Evolutionary conservation across 2,113 vertebrate species (phyloP).

Genomic region (Notarius lentiginosus): DNA sequence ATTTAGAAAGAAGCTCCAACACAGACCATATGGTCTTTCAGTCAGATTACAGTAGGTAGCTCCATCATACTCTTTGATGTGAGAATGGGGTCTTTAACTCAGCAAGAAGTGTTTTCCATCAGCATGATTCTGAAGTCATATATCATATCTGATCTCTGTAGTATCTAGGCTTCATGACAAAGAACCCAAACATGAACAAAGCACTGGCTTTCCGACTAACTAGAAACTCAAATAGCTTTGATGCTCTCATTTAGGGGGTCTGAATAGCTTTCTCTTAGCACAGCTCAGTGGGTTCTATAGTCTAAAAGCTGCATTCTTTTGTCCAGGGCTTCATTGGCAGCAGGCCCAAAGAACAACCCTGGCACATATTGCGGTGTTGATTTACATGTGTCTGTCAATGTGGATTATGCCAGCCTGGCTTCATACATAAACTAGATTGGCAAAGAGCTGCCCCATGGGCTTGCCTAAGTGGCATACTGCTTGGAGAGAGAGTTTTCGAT

Average conservation of each 20-base stretch:
- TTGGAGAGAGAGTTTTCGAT: not conserved
- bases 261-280: constrained; percentile 29
- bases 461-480: not conserved
- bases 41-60: constrained; percentile 39
- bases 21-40: constrained; percentile 34
- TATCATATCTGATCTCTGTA: constrained; percentile 47
- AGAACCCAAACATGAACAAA: constrained; percentile 35
- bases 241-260: not conserved
- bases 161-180: constrained; percentile 39
- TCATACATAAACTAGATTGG: not conserved
- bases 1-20: constrained; percentile 36
- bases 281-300: not conserved
- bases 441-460: not conserved
- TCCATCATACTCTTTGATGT: constrained; percentile 45
- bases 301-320: not conserved
- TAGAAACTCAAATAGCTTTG: constrained; percentile 35
- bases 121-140: constrained; percentile 28
- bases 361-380: not conserved
- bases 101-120: constrained; percentile 17
- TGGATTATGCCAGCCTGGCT: not conserved
- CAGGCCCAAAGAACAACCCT: not conserved
- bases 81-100: constrained; percentile 9
- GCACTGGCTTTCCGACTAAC: constrained; percentile 15
- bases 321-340: no score
- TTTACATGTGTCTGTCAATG: not conserved